Evolutionary conservation across 2,113 vertebrate species (phyloP), one percentile per base, ranked within the genome.

Genomic region (Gavia stellata): DNA sequence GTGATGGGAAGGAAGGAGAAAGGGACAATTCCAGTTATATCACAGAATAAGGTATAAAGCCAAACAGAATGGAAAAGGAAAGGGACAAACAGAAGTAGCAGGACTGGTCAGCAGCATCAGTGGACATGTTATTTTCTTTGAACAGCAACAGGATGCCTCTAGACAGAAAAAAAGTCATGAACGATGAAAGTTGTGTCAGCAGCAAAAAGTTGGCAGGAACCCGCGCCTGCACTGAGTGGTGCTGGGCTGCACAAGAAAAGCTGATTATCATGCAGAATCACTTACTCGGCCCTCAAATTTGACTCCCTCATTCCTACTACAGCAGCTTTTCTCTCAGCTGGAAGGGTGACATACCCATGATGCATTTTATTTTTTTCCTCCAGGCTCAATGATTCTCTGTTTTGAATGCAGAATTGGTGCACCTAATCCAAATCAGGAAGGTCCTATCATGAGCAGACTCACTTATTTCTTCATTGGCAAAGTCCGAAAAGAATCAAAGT

Each of bases 181-280:
- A 75, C 7, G 2, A 53, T 33, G 38, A 74, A 95, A 96, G 56
- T 67, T 21, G 3, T 93, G 92, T 77, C 86, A 83, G 71, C 62
- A 94, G 73, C 77, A 72, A 36, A 86, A 96, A 71, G 70, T 34
- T 95, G 84, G 73, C 94, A 94, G 73, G 44, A 75, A 61, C 15
- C 25, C 52, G 82, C 77, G 82, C 86, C 80, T 93, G 91, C 86
- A 73, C 75, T 6, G 91, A 66, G 92, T 77, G 86, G 92, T 88
- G 91, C 82, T 93, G 72, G 92, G 71, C 88, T 94, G 88, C 86
- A 93, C 91, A 58, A 93, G 88, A 73, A 95, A 96, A 97, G 95
- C 91, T 95, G 91, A 87, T 95, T 96, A 96, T 84, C 77, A 16
- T 12, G 44, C 80, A 94, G 81, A 88, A 94, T 94, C 89, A 91